phyloP scores from a whole-genome alignment of 2,113 vertebrate genomes.

The human (Homo sapiens) region DNA sequence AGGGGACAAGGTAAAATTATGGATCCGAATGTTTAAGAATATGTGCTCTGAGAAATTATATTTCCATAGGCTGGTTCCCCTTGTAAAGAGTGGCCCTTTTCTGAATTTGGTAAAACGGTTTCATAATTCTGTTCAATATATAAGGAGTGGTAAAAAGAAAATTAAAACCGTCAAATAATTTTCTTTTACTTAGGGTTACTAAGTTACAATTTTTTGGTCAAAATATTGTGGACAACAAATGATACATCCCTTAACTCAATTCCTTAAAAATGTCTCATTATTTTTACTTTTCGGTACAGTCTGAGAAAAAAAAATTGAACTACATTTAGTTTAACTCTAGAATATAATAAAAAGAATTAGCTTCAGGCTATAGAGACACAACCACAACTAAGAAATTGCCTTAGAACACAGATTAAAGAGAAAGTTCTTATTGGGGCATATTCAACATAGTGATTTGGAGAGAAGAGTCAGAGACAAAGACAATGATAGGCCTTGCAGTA shows the following conservation, averaged over 20 bases:
- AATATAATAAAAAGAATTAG: not conserved
- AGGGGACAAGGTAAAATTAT: not conserved
- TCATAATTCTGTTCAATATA: not conserved
- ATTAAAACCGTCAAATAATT: not conserved
- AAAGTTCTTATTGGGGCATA: not conserved
- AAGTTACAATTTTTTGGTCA: not conserved
- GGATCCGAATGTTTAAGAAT: not conserved
- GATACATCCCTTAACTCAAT: not conserved
- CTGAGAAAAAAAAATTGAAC: not conserved
- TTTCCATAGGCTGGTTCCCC: not conserved
- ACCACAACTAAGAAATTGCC: not conserved
- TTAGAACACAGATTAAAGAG: not conserved
- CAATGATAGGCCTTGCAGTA: not conserved
- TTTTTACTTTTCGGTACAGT: not conserved
- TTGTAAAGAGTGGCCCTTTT: not conserved
- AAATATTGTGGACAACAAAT: not conserved
- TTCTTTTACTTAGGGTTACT: not conserved
- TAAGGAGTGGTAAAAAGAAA: not conserved
- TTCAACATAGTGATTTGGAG: not conserved
- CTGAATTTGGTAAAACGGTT: not conserved
- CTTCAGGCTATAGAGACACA: not conserved
- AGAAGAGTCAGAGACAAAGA: not conserved
- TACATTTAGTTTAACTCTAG: not conserved
- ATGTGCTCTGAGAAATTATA: not conserved
- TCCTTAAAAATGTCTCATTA: not conserved